phyloP scores from a whole-genome alignment of 2,888 invertebrate genomes.

The Orthosia cruda region DNA sequence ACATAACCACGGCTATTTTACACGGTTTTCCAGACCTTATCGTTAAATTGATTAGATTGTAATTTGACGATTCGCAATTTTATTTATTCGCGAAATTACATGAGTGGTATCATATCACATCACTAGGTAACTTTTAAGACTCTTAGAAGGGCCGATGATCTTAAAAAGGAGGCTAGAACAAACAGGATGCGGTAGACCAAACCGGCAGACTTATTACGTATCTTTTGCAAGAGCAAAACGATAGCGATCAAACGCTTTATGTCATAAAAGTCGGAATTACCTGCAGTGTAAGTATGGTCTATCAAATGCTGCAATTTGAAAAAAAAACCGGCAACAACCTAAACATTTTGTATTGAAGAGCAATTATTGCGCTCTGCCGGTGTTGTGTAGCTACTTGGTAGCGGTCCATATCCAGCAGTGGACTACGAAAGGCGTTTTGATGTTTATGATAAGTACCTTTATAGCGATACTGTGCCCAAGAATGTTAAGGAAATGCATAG shows the following conservation, averaged over 20 bases:
- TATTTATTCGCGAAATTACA: conserved; percentile 5
- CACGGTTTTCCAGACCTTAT: conserved; percentile 65
- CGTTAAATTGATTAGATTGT: conserved; percentile 59
- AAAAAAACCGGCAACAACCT: too few relatives aligned
- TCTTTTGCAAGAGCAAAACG: too few relatives aligned
- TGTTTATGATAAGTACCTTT: not conserved
- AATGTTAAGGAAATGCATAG: conserved; percentile 35
- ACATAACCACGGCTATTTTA: conserved; percentile 73
- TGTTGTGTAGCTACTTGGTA: too few relatives aligned
- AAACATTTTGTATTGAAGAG: too few relatives aligned
- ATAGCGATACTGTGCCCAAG: conserved; percentile 14
- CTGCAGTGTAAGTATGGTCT: too few relatives aligned
- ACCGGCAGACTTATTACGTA: too few relatives aligned
- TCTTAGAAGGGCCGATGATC: not conserved
- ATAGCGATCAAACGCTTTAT: too few relatives aligned
- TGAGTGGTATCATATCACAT: not conserved
- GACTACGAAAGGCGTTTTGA: not conserved
- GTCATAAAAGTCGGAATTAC: too few relatives aligned
- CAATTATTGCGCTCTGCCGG: too few relatives aligned
- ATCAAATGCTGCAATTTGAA: too few relatives aligned
- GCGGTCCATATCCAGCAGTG: too few relatives aligned
- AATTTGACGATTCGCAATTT: conserved; percentile 12
- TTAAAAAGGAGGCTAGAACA: not conserved
- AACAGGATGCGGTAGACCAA: not conserved
- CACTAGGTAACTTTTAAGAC: conserved; percentile 11